These are phyloP conservation scores for Aspidiotus rigidus DNA, from an alignment of 2,888 invertebrate genomes.

Conservation along the genomic window DNA sequence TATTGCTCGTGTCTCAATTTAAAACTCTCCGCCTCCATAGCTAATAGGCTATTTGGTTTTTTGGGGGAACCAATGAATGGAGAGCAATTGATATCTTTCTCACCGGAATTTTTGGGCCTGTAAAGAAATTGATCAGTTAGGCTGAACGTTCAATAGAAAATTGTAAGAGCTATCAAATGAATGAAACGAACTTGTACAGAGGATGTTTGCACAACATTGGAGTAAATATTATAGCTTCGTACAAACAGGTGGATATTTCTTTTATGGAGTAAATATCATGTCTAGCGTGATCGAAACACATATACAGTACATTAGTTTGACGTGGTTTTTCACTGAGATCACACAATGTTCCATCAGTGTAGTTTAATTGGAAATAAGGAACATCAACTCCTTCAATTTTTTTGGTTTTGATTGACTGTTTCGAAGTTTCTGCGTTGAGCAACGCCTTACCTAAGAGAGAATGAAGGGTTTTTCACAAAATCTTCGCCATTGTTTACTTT, in stretches of 20 bases:
- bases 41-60: conserved; percentile 62
- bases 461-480: neutral
- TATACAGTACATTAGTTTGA: conserved; percentile 70
- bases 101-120: conserved; percentile 61
- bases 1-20: conserved; percentile 56
- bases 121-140: neutral
- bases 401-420: conserved; percentile 27
- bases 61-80: conserved; percentile 58
- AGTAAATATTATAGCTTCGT: conserved; percentile 83
- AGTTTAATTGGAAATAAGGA: conserved; percentile 78
- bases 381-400: conserved; percentile 81
- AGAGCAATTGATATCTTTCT: conserved; percentile 65
- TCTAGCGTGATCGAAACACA: conserved; percentile 79
- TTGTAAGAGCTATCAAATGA: neutral
- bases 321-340: conserved; percentile 81
- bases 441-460: conserved; percentile 23
- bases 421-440: neutral
- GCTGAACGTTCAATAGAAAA: neutral
- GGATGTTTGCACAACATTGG: conserved; percentile 82
- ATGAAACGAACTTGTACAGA: conserved; percentile 54
- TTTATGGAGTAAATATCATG: conserved; percentile 88
- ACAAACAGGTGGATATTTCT: conserved; percentile 88
- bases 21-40: conserved; percentile 62
- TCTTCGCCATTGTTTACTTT: conserved; percentile 7
- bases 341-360: conserved; percentile 83